Conservation (phyloP, 2,888 invertebrate genomes). For the Xestia xanthographa region DNA sequence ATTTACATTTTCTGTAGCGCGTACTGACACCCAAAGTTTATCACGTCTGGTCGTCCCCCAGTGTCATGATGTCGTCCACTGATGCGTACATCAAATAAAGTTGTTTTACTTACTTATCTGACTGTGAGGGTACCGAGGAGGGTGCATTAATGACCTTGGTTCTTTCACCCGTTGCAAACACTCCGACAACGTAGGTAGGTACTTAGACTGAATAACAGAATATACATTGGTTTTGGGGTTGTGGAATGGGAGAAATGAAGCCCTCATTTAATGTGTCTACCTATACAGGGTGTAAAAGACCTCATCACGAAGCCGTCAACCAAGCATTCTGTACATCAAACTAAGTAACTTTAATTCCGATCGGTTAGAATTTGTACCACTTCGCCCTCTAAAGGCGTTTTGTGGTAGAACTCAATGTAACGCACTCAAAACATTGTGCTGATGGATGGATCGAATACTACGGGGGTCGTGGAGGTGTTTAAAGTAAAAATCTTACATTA, state of each 20-base stretch:
- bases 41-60: slow-evolving; percentile 74
- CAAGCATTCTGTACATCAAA: too few relatives aligned
- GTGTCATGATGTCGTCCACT: slow-evolving; percentile 79
- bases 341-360: too few relatives aligned
- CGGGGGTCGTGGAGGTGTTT: too few relatives aligned
- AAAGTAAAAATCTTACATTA: too few relatives aligned
- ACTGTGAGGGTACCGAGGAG: slow-evolving; percentile 73
- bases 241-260: slow-evolving; percentile 14
- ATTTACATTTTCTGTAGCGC: slow-evolving; percentile 36
- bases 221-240: slow-evolving; percentile 68
- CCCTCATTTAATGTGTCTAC: background rate
- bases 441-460: too few relatives aligned
- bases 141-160: slow-evolving; percentile 88
- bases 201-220: slow-evolving; percentile 56
- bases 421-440: too few relatives aligned
- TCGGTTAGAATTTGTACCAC: too few relatives aligned
- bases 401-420: too few relatives aligned
- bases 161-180: slow-evolving; percentile 68
- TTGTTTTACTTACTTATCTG: slow-evolving; percentile 89
- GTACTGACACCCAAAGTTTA: slow-evolving; percentile 70
- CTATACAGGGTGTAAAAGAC: too few relatives aligned
- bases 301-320: too few relatives aligned
- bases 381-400: too few relatives aligned
- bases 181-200: slow-evolving; percentile 62
- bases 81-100: slow-evolving; percentile 89